Evolutionary conservation across 2,113 vertebrate genomes (phyloP), one percentile per base, ranked within the genome.

Genomic region (Mugil cephalus): DNA sequence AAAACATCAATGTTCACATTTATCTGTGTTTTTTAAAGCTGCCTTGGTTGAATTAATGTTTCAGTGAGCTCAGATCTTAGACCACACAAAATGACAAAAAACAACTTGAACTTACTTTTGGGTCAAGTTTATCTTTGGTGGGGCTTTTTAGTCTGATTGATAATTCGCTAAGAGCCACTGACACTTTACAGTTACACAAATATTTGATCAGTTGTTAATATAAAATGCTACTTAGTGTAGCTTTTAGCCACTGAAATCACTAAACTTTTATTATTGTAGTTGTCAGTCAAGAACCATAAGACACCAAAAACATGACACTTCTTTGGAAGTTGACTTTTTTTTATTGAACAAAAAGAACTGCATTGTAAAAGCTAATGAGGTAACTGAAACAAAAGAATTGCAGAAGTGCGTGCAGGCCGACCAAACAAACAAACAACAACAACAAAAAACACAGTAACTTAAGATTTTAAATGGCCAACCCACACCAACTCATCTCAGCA

Each of bases 311-410:
- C 1, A 7, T 10, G 52, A 38, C 2, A 36, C 7, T 24, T 50
- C 19, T 12, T 69, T 84, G 42, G 58, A 87, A 79, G 21, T 17
- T 6, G 12, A 50, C 13, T 0, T 62, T 70, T 56, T 72, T 87
- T 90, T 83, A 88, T 87, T 88, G 39, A 65, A 83, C 87, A 80
- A 87, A 47, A 8, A 83, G 17, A 74, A 76, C 69, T 50, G 38
- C 64, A 39, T 61, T 78, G 43, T 77, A 67, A 82, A 69, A 80
- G 69, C 62, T 56, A 61, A 87, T 64, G 7, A 76, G 62, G 21
- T 43, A 80, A 78, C 62, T 52, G 7, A 78, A 80, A 86, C 24
- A 62, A 67, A 73, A 10, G n/a, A 64, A 71, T 79, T 58, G 39
- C 53, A 64, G 64, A 35, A 48, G 48, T 65, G 39, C 24, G 39